phyloP scores from a whole-genome alignment of 2,888 invertebrate species.

The Polydrusus pterygomalis region DNA sequence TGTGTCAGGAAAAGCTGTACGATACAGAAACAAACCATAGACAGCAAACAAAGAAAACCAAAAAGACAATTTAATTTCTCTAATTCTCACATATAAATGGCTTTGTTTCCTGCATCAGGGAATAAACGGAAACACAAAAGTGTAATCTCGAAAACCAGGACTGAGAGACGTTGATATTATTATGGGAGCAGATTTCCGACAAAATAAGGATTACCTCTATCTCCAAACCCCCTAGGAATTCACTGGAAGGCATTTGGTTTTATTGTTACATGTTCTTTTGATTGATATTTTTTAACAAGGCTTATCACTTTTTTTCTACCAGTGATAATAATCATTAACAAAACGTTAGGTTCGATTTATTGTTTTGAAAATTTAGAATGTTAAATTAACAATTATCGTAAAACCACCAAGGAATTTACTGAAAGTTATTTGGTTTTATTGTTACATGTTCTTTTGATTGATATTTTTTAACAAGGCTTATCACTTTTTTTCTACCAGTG shows the following conservation, averaged over 20 bases:
- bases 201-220: conserved; percentile 42
- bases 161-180: conserved; percentile 52
- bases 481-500: no score
- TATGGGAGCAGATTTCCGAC: conserved; percentile 37
- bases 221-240: conserved; percentile 20
- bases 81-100: conserved; percentile 37
- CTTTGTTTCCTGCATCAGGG: conserved; percentile 21
- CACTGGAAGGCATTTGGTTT: conserved; percentile 24
- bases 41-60: neutral
- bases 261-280: neutral
- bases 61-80: conserved; percentile 33
- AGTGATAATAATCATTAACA: no score
- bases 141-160: conserved; percentile 33
- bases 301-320: neutral
- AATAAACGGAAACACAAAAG: conserved; percentile 43
- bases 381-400: no score
- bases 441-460: no score
- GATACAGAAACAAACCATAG: conserved; percentile 10
- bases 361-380: no score
- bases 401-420: no score
- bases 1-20: neutral
- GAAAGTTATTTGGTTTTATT: no score
- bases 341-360: no score
- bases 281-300: neutral
- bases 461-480: no score